A percentile compares a stretch with the other conserved stretches of the same genome.
Evolutionary conservation across 1,140 invertebrate genomes (phyloP).

Genomic region (Caenorhabditis brenneri): DNA sequence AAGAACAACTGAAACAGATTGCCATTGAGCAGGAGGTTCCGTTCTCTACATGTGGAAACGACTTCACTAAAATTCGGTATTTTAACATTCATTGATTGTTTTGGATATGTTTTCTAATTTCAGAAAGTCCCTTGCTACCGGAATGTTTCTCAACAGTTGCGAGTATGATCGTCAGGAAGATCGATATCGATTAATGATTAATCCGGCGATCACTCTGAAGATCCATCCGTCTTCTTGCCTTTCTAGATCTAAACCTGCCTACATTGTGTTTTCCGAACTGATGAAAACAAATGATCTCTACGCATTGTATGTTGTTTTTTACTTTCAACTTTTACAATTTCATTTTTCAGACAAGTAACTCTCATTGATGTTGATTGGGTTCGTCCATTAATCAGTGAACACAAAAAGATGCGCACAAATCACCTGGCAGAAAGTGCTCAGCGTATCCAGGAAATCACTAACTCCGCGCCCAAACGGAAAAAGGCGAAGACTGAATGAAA

Average conservation of each 20-base stretch:
- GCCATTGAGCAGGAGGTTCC: constrained; percentile 78
- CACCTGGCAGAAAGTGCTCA: constrained; percentile 8
- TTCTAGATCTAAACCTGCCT: constrained; percentile 25
- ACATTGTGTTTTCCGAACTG: constrained; percentile 49
- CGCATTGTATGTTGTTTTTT: neutral
- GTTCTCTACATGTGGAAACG: constrained; percentile 79
- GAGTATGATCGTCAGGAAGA: constrained; percentile 76
- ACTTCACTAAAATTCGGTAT: constrained; percentile 70
- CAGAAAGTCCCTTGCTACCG: constrained; percentile 79
- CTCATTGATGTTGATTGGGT: constrained; percentile 46
- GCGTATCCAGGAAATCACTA: neutral
- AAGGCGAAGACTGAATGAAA: neutral
- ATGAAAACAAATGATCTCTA: constrained; percentile 49
- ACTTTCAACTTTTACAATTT: neutral
- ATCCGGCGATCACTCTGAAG: constrained; percentile 77
- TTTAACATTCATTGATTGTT: neutral
- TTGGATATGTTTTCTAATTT: neutral
- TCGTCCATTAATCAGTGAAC: neutral
- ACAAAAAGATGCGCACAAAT: constrained; percentile 44
- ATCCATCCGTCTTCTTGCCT: constrained; percentile 83
- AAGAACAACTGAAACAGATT: constrained; percentile 82
- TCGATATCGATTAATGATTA: constrained; percentile 78
- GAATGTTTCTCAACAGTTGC: constrained; percentile 83
- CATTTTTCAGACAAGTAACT: constrained; percentile 35
- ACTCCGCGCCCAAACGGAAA: neutral